Percentiles rank a stretch among this genome's conserved stretches.
These are phyloP conservation scores for Seira sanloemensis DNA, from an alignment of 2,888 invertebrate species.

Conservation along the genomic window DNA sequence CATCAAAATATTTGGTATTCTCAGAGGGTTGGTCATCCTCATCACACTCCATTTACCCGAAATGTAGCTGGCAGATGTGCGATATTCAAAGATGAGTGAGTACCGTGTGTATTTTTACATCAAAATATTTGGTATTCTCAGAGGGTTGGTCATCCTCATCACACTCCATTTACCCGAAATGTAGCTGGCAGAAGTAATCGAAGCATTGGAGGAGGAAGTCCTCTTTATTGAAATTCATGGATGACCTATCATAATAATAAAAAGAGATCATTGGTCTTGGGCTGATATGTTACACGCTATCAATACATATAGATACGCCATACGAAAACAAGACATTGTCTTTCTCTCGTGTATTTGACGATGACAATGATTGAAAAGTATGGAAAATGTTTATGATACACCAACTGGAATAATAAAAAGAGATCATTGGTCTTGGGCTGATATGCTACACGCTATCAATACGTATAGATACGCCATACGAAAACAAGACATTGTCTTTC, in stretches of 20 bases:
- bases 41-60: neutral
- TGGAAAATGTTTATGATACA: slow-evolving; percentile 20
- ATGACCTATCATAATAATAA: slow-evolving; percentile 36
- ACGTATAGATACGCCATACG: too few relatives aligned
- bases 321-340: too few relatives aligned
- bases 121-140: neutral
- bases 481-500: too few relatives aligned
- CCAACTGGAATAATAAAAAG: slow-evolving; percentile 26
- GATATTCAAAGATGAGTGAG: too few relatives aligned
- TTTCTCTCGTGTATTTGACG: too few relatives aligned
- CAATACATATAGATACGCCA: too few relatives aligned
- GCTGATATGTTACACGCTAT: too few relatives aligned
- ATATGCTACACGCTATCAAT: too few relatives aligned
- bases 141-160: neutral
- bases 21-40: neutral
- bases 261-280: too few relatives aligned
- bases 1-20: neutral
- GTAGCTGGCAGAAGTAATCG: neutral
- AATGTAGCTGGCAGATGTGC: neutral
- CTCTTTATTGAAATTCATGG: slow-evolving; percentile 36
- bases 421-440: too few relatives aligned
- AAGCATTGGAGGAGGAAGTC: slow-evolving; percentile 29
- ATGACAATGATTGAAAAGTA: slow-evolving; percentile 21
- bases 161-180: slow-evolving; percentile 48
- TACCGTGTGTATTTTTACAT: too few relatives aligned